phyloP scores from a whole-genome alignment of 2,888 invertebrate genomes.

The Tuberolachnus salignus region DNA sequence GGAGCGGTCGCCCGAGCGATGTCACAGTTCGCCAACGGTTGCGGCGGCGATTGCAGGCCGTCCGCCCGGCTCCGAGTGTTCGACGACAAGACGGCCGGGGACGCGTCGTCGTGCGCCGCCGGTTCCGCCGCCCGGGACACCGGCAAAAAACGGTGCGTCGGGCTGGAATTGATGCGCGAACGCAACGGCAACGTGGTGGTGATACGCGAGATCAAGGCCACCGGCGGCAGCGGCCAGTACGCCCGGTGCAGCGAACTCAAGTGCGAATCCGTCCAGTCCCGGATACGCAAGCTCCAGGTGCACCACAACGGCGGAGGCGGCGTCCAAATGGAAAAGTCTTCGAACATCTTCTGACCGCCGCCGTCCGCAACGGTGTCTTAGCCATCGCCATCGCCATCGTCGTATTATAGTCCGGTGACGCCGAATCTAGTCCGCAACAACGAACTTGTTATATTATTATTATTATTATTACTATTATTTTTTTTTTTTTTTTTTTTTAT shows the following conservation, averaged over 20 bases:
- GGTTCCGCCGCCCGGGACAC: background rate
- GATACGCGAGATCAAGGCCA: constrained; percentile 63
- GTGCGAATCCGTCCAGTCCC: constrained; percentile 65
- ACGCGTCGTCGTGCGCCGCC: constrained; percentile 33
- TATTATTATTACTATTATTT: background rate
- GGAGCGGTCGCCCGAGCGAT: constrained; percentile 64
- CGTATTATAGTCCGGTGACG: background rate
- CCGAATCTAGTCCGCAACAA: constrained; percentile 45
- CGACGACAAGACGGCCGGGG: constrained; percentile 9
- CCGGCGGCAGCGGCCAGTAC: constrained; percentile 63
- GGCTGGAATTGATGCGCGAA: constrained; percentile 64
- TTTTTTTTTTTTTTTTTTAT: constrained; percentile 23
- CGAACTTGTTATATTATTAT: constrained; percentile 21
- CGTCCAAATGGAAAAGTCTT: constrained; percentile 24
- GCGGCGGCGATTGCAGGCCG: constrained; percentile 35
- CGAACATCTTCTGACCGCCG: constrained; percentile 32
- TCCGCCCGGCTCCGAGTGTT: constrained; percentile 55
- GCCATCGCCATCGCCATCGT: background rate
- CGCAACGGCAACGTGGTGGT: constrained; percentile 64
- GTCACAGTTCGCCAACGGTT: constrained; percentile 62
- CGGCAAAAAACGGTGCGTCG: constrained; percentile 59
- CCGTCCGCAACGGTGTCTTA: background rate
- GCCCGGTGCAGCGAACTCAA: constrained; percentile 65
- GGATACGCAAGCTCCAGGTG: constrained; percentile 64
- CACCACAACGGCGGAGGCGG: constrained; percentile 59